Base-by-base conservation (phyloP, 2,797 vertebrate genomes). In the Enteromius unitaeniatus region DNA sequence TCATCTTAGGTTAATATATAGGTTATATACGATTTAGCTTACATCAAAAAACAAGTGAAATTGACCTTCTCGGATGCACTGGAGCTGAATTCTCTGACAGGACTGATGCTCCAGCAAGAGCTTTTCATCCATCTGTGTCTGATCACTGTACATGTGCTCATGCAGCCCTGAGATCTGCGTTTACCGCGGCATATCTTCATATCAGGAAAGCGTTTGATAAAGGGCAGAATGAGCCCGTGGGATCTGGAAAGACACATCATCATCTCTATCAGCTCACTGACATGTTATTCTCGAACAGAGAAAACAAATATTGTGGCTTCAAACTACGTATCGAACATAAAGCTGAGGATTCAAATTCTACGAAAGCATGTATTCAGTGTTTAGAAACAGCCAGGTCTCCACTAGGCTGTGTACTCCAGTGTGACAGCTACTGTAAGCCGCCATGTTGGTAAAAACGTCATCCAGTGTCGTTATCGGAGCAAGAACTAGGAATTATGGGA, bases 81-180 rank as follows among this genome's bases (percentile, higher is more conserved):
- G 0, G 92, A 91, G 84, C 89, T 91, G 76, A 87, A 78, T 60
- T 67, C 69, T 84, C 67, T 90, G 62, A 28, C 55, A 81, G 85
- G n/a, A 70, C 79, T 53, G 73, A 69, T 78, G 13, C 13, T 62
- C 58, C 58, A 62, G 13, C 58, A 28, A 15, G 58, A 62, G 58
- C 84, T 88, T 75, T 91, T 93, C 75, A 91, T 91, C 92, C 94
- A 92, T 55, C 86, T 81, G 86, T 92, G 93, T 90, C 91, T 92
- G 1, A 93, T 49, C 69, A 92, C 83, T 0, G 88, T 86, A 74
- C 81, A 90, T 11, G 53, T 84, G 80, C 47, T 26, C 2, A 84
- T 85, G 23, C 7, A 88, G 53, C 23, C 84, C 0, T 79, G 87
- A 0, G 26, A 86, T 84, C 86, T 94, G 75, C 89, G 87, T 69